Evolutionary conservation across 1,140 invertebrate species (phyloP), one percentile per base, ranked within the genome.

Genomic region (Calephelis nemesis): DNA sequence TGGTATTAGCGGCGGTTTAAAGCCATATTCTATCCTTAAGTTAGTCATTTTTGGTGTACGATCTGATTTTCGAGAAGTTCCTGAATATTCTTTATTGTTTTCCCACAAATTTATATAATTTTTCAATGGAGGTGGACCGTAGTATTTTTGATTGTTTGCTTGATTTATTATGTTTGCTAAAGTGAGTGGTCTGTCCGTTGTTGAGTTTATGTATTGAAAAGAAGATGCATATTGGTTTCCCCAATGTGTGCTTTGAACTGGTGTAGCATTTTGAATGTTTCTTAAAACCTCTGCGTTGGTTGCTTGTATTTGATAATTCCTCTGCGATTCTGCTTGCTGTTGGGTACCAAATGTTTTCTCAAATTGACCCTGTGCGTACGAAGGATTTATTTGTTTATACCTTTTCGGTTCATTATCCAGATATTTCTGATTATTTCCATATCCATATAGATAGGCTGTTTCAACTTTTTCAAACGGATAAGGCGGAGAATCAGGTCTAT

Each of bases 11-110:
- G 96, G 96, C 9, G 96, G 96, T 75, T 96, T 96, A 70, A 97
- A 97, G 0, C 96, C 96, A 76, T 97, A 97, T 71, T 97, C 96
- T 76, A 96, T 93, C 71, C 95, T 94, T 0, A 96, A 92, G 70
- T 94, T 95, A 0, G 71, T 75, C 11, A 84, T 64, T 71, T 93
- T 93, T 3, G 93, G 94, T 65, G 87, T 93, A 50, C 94, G 92
- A 47, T 93, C 93, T 11, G 92, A 73, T 88, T 92, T 80, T 71
- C 87, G 78, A n/a, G 80, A 69, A 67, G 84, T 88, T 6, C 82
- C 72, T 10, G 75, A 67, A 30, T 82, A 82, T 70, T 82, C 74
- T 7, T 79, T 81, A 68, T 84, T 85, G 47, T 79, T 84, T 69
- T 84, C 79, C 82, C 83, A 87, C 68, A 73, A 74, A 63, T 77